Evolutionary conservation across 2,113 vertebrate genomes (phyloP), one percentile per base, ranked within the genome.

Genomic region (Chelonoidis abingdonii): DNA sequence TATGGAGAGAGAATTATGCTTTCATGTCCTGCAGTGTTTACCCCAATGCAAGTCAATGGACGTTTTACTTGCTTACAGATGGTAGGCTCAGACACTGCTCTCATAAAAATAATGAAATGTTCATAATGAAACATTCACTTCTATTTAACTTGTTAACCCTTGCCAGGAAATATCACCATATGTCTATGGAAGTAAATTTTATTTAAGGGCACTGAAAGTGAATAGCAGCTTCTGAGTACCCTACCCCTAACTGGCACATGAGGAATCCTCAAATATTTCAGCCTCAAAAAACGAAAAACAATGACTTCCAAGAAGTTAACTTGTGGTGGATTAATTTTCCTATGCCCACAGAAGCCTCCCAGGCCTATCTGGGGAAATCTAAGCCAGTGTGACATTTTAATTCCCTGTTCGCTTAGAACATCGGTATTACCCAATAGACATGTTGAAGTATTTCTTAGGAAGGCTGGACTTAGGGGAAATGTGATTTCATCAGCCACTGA

Each of bases 121-220:
- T 80, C 44, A 83, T 2, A 0, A 27, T 3, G 14, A 19, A 57
- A n/a, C 53, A 57, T 27, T 47, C 12, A 47, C 24, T 44, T 78
- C 41, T 78, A 27, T 47, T 47, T 47, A 27, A 47, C 25, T 25
- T 78, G 72, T 44, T 44, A 27, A 47, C 22, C 41, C 24, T 47
- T 78, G 6, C 44, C 38, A 35, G 25, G 31, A 35, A 2, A 27
- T 5, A 1, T 7, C 54, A 10, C 1, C 6, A 54, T 44, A 62
- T 29, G 3, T 62, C 87, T 56, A 72, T 38, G 17, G 5, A 69
- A 11, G 1, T 16, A 21, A 80, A 44, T 29, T 49, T 19, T 22
- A 21, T 31, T 24, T 3, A 10, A 0, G 29, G 29, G 6, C 80
- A 62, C 78, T 27, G 11, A 1, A 1, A 17, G 31, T 0, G 0